Evolutionary conservation across 2,797 vertebrate genomes (phyloP), one percentile per base, ranked within the genome.

Genomic region (Sebastolobus altivelis): DNA sequence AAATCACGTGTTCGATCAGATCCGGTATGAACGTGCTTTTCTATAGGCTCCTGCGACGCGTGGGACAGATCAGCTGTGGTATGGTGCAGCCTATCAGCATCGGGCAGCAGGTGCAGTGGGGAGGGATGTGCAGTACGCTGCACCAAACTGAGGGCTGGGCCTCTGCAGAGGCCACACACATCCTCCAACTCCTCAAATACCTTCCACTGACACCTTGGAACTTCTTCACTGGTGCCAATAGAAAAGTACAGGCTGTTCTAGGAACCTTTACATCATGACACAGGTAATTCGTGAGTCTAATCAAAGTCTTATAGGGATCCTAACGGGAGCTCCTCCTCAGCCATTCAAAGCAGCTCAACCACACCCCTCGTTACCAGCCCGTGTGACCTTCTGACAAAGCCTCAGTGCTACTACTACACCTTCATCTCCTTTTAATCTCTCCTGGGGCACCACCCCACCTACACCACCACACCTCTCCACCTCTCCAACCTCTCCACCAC

Each of bases 111-210:
- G 89, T 94, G 93, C 89, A 92, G 86, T 75, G 82, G 84, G 89
- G 88, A 90, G 87, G 87, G 91, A 90, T 86, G 86, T 86, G 88
- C 87, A 92, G 90, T 84, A 83, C 89, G 90, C 92, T 94, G 93
- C 93, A 94, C 88, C 93, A 93, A 94, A 94, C 83, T 80, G 80
- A 90, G 91, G 93, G 92, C 82, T 91, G 92, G 88, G 88, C 91
- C 89, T 89, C 93, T 94, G 93, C 93, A 93, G 93, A 85, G 88
- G 85, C 81, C 89, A 83, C 85, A 85, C 77, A 67, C 63, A 82
- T 74, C 72, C 35, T 75, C 72, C 31, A 61, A 71, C 75, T 83
- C 80, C 80, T 74, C 16, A 74, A 81, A 72, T 65, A 76, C 65
- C 79, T 75, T 75, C 43, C 49, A 72, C 59, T 29, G 63, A 66